Conservation (phyloP, 2,797 vertebrate genomes). For the Enteromius trimaculatus region DNA sequence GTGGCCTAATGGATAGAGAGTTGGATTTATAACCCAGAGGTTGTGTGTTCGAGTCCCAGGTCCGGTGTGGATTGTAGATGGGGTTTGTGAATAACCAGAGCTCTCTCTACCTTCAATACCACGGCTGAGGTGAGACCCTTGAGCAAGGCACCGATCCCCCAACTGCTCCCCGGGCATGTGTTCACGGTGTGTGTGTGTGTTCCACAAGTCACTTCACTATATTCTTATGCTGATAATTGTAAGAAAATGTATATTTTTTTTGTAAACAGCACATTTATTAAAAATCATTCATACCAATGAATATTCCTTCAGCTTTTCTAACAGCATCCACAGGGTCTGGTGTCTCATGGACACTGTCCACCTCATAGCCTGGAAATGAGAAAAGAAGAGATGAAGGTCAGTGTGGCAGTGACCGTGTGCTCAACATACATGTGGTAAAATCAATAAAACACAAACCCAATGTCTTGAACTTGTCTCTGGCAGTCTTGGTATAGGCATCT, state of each 20-base stretch:
- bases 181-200: too few relatives aligned
- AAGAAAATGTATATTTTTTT: background rate
- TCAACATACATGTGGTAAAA: background rate
- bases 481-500: slow-evolving; percentile 79
- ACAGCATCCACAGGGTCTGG: slow-evolving; percentile 81
- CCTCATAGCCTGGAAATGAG: slow-evolving; percentile 77
- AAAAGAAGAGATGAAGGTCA: background rate
- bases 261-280: background rate
- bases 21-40: too few relatives aligned
- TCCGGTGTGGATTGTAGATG: too few relatives aligned
- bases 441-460: slow-evolving; percentile 73
- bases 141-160: too few relatives aligned
- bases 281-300: slow-evolving; percentile 78
- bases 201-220: too few relatives aligned
- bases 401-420: background rate
- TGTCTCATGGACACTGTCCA: slow-evolving; percentile 86
- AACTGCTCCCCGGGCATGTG: too few relatives aligned
- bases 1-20: too few relatives aligned
- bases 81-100: too few relatives aligned
- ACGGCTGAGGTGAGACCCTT: too few relatives aligned
- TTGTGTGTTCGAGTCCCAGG: too few relatives aligned
- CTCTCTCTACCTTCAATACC: too few relatives aligned
- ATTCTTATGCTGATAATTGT: background rate
- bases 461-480: slow-evolving; percentile 79
- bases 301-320: slow-evolving; percentile 83